phyloP scores from a whole-genome alignment of 2,888 invertebrate genomes.

The Chrysolina oricalcia region DNA sequence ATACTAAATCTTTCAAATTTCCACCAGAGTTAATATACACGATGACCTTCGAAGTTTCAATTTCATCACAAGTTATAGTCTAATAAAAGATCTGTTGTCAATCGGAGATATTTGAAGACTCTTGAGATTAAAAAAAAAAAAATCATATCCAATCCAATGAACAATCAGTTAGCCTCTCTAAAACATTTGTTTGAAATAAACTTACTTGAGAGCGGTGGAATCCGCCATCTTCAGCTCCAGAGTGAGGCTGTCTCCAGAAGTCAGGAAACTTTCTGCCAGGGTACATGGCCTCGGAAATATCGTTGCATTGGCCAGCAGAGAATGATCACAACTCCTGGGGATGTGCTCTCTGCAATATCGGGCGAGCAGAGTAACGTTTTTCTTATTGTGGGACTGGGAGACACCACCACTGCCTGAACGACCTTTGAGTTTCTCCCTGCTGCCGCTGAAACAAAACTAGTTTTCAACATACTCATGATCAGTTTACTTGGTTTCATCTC shows the following conservation, averaged over 20 bases:
- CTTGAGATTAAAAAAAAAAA: too few species aligned
- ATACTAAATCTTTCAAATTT: too few species aligned
- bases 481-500: neutral
- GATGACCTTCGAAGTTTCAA: too few species aligned
- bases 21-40: too few species aligned
- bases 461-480: neutral
- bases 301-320: constrained; percentile 76
- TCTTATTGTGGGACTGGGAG: constrained; percentile 66
- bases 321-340: constrained; percentile 88
- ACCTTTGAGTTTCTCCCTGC: constrained; percentile 64
- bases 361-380: constrained; percentile 85
- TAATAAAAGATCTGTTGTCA: too few species aligned
- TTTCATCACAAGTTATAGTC: too few species aligned
- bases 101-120: too few species aligned
- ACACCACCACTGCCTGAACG: constrained; percentile 45
- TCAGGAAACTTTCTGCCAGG: constrained; percentile 87
- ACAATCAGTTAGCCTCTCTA: too few species aligned
- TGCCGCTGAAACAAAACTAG: constrained; percentile 60
- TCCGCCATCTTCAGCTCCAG: constrained; percentile 86
- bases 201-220: constrained; percentile 88
- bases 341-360: constrained; percentile 88
- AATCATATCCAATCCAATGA: too few species aligned
- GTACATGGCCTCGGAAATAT: constrained; percentile 81
- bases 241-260: constrained; percentile 86
- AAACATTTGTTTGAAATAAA: constrained; percentile 38